phyloP scores from a whole-genome alignment of 2,113 vertebrate genomes.

The Pyxicephalus adspersus region DNA sequence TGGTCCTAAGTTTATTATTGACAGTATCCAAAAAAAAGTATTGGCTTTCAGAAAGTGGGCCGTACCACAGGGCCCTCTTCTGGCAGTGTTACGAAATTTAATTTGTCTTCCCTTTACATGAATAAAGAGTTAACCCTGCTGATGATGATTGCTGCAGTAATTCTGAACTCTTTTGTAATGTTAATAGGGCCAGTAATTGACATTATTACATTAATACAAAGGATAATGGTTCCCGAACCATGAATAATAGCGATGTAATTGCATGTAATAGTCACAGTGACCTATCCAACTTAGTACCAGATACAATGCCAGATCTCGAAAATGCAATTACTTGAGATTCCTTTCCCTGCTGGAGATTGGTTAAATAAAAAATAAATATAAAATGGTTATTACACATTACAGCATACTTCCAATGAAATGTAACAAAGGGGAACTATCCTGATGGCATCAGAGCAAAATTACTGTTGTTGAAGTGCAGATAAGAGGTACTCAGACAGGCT shows the following conservation, averaged over 20 bases:
- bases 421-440: constrained; percentile 13
- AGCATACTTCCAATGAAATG: background rate
- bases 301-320: constrained; percentile 36
- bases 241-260: constrained; percentile 57
- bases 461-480: background rate
- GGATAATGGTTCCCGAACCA: constrained; percentile 49
- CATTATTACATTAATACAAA: constrained; percentile 57
- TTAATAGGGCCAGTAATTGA: constrained; percentile 54
- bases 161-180: constrained; percentile 49
- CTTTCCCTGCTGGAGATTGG: constrained; percentile 5
- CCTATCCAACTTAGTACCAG: constrained; percentile 47
- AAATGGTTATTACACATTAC: constrained; percentile 14
- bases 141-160: constrained; percentile 27
- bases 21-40: too few relatives aligned
- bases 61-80: background rate
- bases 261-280: constrained; percentile 48
- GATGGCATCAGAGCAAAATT: background rate
- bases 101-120: background rate
- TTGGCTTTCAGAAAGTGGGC: background rate
- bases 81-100: background rate
- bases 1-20: too few relatives aligned
- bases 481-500: constrained; percentile 4
- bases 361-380: constrained; percentile 17
- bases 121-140: constrained; percentile 4
- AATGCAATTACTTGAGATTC: constrained; percentile 36